These are phyloP conservation scores for Spodoptera exigua DNA, from an alignment of 2,888 invertebrate species.

Conservation along the genomic window DNA sequence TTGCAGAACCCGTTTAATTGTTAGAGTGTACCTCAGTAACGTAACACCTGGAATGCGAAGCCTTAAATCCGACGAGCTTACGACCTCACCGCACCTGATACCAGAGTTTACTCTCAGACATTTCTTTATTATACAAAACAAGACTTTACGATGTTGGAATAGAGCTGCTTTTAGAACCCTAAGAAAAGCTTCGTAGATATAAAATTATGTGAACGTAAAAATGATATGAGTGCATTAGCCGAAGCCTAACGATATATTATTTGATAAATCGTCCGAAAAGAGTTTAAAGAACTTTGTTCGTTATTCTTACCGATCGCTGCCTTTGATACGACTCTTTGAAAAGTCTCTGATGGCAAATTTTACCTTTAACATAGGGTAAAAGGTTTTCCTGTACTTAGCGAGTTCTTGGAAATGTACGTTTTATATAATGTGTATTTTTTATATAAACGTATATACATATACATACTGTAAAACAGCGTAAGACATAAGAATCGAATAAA, in stretches of 20 bases:
- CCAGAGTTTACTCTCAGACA: conserved; percentile 60
- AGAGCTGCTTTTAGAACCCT: conserved; percentile 20
- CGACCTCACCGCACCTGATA: conserved; percentile 67
- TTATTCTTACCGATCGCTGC: not conserved
- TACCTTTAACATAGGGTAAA: no score
- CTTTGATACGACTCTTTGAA: not conserved
- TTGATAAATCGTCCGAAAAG: conserved; percentile 19
- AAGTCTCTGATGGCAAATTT: no score
- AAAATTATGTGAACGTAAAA: conserved; percentile 35
- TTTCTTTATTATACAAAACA: conserved; percentile 33
- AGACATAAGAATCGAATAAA: no score
- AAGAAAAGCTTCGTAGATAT: conserved; percentile 13
- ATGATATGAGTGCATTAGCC: conserved; percentile 32
- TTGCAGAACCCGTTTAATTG: conserved; percentile 57
- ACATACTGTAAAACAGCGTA: no score
- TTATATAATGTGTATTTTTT: no score
- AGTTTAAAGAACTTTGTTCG: not conserved
- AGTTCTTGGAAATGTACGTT: no score
- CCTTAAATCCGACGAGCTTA: conserved; percentile 70
- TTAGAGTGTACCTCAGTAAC: conserved; percentile 61
- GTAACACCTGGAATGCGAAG: conserved; percentile 70
- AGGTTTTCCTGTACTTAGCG: no score
- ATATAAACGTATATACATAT: no score
- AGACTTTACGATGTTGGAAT: conserved; percentile 37
- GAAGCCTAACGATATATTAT: conserved; percentile 29